These are phyloP conservation scores for Nesidiocoris tenuis DNA, from an alignment of 2,888 invertebrate genomes.

Conservation along the genomic window DNA sequence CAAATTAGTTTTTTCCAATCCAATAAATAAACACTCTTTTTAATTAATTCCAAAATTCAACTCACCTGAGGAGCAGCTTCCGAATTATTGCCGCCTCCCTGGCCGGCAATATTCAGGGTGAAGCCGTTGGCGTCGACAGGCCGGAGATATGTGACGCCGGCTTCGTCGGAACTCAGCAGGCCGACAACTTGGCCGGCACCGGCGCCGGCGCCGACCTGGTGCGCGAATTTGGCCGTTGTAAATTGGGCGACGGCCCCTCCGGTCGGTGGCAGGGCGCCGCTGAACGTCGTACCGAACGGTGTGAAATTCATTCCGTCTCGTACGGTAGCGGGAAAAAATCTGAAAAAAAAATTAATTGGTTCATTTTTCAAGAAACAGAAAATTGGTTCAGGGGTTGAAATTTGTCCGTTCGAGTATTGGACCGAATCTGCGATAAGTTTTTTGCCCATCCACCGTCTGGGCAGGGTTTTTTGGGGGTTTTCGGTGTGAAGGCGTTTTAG, in stretches of 20 bases:
- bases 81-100: conserved; percentile 50
- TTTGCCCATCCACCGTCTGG: too few relatives aligned
- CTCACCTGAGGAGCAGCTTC: conserved; percentile 50
- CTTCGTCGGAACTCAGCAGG: conserved; percentile 67
- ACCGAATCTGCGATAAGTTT: too few relatives aligned
- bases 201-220: conserved; percentile 48
- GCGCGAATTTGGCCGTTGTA: conserved; percentile 65
- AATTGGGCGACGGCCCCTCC: conserved; percentile 59
- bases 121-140: conserved; percentile 61
- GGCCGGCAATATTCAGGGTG: conserved; percentile 52
- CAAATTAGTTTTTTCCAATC: too few relatives aligned
- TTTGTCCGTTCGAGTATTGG: too few relatives aligned
- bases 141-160: conserved; percentile 73
- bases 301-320: conserved; percentile 69
- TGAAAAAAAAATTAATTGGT: too few relatives aligned
- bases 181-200: conserved; percentile 62
- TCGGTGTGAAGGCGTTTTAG: too few relatives aligned
- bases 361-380: too few relatives aligned
- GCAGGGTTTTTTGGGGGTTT: too few relatives aligned
- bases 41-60: too few relatives aligned
- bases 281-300: conserved; percentile 66
- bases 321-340: not conserved
- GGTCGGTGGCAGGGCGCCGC: conserved; percentile 64
- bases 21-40: too few relatives aligned
- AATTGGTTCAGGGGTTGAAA: too few relatives aligned